Conservation (phyloP, 2,113 vertebrate species). For the Crocuta crocuta region DNA sequence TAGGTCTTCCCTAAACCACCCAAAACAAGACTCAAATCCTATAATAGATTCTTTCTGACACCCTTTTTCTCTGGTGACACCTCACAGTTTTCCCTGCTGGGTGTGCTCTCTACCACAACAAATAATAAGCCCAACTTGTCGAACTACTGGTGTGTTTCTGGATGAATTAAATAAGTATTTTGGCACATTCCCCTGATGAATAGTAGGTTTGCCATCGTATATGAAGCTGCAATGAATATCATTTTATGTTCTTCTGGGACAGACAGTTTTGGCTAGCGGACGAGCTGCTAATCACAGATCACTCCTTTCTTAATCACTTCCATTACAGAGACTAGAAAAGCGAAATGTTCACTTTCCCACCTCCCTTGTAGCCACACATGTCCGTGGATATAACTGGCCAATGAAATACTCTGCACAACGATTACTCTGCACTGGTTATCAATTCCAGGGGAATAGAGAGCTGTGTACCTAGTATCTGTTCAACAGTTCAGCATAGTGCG, state of each 20-base stretch:
- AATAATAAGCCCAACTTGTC: not conserved
- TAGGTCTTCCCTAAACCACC: not conserved
- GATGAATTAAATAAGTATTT: not conserved
- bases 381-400: not conserved
- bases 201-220: not conserved
- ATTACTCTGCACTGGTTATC: not conserved
- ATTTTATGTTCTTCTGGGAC: not conserved
- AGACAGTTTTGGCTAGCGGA: not conserved
- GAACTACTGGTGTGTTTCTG: not conserved
- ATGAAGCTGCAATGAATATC: not conserved
- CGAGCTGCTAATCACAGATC: not conserved
- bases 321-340: not conserved
- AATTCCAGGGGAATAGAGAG: not conserved
- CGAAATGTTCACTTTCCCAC: not conserved
- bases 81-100: not conserved
- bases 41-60: not conserved
- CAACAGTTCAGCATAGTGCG: not conserved
- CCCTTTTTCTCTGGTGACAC: not conserved
- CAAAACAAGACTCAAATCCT: not conserved
- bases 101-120: not conserved
- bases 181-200: not conserved
- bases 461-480: not conserved
- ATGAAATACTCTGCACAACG: not conserved
- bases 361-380: not conserved
- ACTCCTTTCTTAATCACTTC: not conserved